A percentile compares a stretch with the other conserved stretches of the same genome.
Conservation (phyloP, 2,888 invertebrate species). For the Eilema sororculum region DNA sequence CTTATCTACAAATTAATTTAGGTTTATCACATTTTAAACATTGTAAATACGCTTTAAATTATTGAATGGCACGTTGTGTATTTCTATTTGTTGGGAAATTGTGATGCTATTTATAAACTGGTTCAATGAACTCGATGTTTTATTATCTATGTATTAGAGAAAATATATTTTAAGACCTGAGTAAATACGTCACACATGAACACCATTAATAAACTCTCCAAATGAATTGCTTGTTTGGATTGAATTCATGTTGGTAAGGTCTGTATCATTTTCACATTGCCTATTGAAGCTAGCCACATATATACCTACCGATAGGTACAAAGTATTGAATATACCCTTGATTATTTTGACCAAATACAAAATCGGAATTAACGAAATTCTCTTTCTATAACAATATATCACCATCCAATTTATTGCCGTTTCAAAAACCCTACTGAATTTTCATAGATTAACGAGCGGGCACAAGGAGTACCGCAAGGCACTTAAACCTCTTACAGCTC, state of each 20-base stretch:
- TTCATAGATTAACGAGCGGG: not conserved
- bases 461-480: not conserved
- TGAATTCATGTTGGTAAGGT: not conserved
- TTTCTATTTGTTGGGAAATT: not conserved
- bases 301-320: too few relatives aligned
- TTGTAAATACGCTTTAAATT: constrained; percentile 1
- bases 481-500: constrained; percentile 22
- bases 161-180: constrained; percentile 7
- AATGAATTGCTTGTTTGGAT: not conserved
- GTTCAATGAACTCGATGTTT: constrained; percentile 7
- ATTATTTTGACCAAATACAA: too few relatives aligned
- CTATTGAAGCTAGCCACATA: too few relatives aligned
- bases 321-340: not conserved
- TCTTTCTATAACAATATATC: not conserved
- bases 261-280: too few relatives aligned
- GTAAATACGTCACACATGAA: not conserved
- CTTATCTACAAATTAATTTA: not conserved
- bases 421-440: not conserved
- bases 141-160: constrained; percentile 2
- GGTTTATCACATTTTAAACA: constrained; percentile 3
- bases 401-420: not conserved
- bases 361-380: too few relatives aligned
- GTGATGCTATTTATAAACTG: not conserved
- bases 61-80: not conserved
- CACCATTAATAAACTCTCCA: not conserved